Base-by-base conservation (phyloP, 2,888 invertebrate genomes). In the Nymphalis c-album region DNA sequence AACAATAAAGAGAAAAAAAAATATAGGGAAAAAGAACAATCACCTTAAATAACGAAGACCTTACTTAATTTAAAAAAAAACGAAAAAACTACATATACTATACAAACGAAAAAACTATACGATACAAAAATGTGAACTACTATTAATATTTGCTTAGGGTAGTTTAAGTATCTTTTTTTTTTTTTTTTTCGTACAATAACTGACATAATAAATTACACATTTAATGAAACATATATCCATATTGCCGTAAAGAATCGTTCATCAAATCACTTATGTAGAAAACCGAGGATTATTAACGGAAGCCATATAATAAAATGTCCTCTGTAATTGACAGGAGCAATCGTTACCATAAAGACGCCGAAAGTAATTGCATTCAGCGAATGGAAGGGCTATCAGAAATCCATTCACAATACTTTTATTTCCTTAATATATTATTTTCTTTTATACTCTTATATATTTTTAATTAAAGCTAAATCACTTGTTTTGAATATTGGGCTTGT, bases 321-420 rank as follows among this genome's bases (percentile, higher is more conserved):
- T 20, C 63, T 50, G 63, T 69, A 69, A 69, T 69, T 69, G 67
- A 67, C 69, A 63, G 69, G 13, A 22, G 51, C 67, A 60, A 63
- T 67, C 66, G 67, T 69, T 63, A 69, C 63, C 63, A 58, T 63
- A 67, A 69, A 63, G 67, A 69, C 55, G 65, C 31, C 64, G 59
- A 51, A 63, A 60, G 66, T 67, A 67, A 69, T 69, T 55, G 67
- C 67, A 67, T 60, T 17, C 50, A 31, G 48, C 62, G 62, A 63
- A 60, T 50, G 60, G 60, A 46, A 55, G 66, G 69, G 67, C 60
- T 69, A 67, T 60, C 69, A 63, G 51, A 60, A 63, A 63, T 60
- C 53, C 58, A 61, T 68, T 65, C 35, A 7, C 31, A 61, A 20
- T n/a, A 22, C 45, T 53, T 53, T 60, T 40, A 65, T 50, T 31